Evolutionary conservation across 2,888 invertebrate genomes (phyloP).

Genomic region (Galeopsomyia nigrocyanea): DNA sequence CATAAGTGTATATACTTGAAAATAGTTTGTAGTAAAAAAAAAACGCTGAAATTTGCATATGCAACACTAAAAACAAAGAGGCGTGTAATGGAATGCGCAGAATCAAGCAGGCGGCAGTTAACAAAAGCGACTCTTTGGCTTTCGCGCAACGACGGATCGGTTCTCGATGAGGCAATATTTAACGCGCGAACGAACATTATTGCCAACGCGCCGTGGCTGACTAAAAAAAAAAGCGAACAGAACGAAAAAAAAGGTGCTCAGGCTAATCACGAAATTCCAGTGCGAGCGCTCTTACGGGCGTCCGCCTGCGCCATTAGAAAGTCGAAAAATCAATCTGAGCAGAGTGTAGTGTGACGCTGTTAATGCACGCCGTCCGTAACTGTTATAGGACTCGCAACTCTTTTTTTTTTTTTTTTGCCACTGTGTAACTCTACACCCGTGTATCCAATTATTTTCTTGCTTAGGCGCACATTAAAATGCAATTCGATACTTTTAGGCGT

Average conservation of each 20-base stretch:
- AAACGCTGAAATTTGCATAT: no score
- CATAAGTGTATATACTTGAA: no score
- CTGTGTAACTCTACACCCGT: slow-evolving; percentile 5
- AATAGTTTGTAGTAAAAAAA: no score
- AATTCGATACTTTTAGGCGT: not conserved
- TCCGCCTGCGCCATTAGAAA: slow-evolving; percentile 60
- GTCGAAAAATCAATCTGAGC: slow-evolving; percentile 58
- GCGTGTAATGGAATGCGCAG: slow-evolving; percentile 19
- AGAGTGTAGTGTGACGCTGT: slow-evolving; percentile 35
- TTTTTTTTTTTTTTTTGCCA: not conserved
- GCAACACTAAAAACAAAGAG: no score
- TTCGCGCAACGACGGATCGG: slow-evolving; percentile 37
- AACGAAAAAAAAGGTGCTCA: slow-evolving; percentile 53
- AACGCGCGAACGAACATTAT: slow-evolving; percentile 66
- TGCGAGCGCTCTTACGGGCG: slow-evolving; percentile 52
- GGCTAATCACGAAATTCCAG: slow-evolving; percentile 63
- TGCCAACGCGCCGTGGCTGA: slow-evolving; percentile 55
- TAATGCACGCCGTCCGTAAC: slow-evolving; percentile 19
- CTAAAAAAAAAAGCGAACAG: slow-evolving; percentile 16
- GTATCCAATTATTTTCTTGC: slow-evolving; percentile 1
- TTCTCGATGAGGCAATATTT: slow-evolving; percentile 59
- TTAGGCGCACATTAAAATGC: not conserved
- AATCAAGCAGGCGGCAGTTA: slow-evolving; percentile 31
- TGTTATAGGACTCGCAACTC: not conserved
- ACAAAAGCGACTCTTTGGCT: slow-evolving; percentile 38